Percentiles rank a stretch among this genome's conserved stretches.
These are phyloP conservation scores for Mycogona germanica DNA, from an alignment of 2,888 invertebrate species.

Conservation along the genomic window DNA sequence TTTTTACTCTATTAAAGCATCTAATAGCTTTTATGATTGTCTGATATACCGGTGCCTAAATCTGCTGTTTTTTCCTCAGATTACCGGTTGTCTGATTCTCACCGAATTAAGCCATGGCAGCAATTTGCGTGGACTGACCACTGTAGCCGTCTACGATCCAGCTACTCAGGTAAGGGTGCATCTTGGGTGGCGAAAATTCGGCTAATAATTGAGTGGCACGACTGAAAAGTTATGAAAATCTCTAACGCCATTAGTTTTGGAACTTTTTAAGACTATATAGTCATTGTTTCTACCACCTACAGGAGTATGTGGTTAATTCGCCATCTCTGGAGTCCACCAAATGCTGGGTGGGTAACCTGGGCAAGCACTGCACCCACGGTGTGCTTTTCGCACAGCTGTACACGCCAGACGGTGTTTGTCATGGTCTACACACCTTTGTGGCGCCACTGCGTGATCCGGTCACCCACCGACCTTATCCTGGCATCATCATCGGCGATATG, in stretches of 20 bases:
- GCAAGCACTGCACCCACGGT: slow-evolving; percentile 59
- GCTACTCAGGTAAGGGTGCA: slow-evolving; percentile 45
- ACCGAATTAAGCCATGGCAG: slow-evolving; percentile 88
- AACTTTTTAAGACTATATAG: background rate
- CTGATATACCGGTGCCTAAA: background rate
- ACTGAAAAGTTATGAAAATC: background rate
- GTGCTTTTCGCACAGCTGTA: slow-evolving; percentile 78
- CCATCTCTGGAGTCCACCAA: slow-evolving; percentile 66
- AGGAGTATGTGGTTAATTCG: slow-evolving; percentile 57
- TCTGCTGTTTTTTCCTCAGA: slow-evolving; percentile 31
- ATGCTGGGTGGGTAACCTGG: slow-evolving; percentile 77
- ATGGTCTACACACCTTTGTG: slow-evolving; percentile 80
- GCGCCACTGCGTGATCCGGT: slow-evolving; percentile 66
- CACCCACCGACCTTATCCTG: slow-evolving; percentile 57
- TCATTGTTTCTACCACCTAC: slow-evolving; percentile 12
- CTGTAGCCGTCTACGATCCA: slow-evolving; percentile 67
- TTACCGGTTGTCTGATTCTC: slow-evolving; percentile 68
- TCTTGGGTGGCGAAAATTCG: too few species aligned
- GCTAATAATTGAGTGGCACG: too few species aligned
- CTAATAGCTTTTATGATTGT: too few species aligned
- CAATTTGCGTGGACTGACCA: slow-evolving; percentile 75
- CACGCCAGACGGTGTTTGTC: slow-evolving; percentile 62
- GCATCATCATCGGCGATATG: slow-evolving; percentile 78
- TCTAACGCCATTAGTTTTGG: background rate
- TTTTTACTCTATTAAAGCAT: too few species aligned